phyloP scores from a whole-genome alignment of 2,113 vertebrate species.

The human (Homo sapiens) region DNA sequence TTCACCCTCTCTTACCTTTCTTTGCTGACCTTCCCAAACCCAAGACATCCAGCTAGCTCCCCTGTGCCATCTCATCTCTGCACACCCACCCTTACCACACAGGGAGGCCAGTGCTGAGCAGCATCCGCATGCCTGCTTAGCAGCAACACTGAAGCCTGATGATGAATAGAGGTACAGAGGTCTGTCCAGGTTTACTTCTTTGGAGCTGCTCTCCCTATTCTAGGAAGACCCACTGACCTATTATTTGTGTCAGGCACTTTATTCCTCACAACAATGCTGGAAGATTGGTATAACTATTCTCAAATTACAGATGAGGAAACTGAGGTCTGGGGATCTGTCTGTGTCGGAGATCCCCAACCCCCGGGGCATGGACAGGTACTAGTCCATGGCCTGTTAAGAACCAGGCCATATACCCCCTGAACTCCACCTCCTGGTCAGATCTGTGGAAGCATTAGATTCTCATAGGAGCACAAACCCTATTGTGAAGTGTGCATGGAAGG shows the following conservation, averaged over 20 bases:
- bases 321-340: background rate
- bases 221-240: background rate
- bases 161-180: background rate
- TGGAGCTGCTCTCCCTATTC: background rate
- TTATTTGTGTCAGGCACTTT: background rate
- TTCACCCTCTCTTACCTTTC: background rate
- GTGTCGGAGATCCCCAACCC: too few relatives aligned
- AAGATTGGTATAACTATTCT: background rate
- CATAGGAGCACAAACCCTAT: too few relatives aligned
- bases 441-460: too few relatives aligned
- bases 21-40: background rate
- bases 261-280: background rate
- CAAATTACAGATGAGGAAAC: background rate
- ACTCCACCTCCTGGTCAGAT: too few relatives aligned
- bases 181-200: background rate
- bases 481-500: too few relatives aligned
- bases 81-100: rapidly evolving
- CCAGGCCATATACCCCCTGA: too few relatives aligned
- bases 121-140: background rate
- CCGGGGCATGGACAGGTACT: too few relatives aligned
- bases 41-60: background rate
- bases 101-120: rapidly evolving
- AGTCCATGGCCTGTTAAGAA: too few relatives aligned
- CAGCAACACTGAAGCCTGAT: rapidly evolving
- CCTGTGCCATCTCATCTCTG: too few relatives aligned